A percentile compares a stretch with the other conserved stretches of the same genome.
These are phyloP conservation scores for Parnassius apollo DNA, from an alignment of 2,888 invertebrate genomes.

Conservation along the genomic window DNA sequence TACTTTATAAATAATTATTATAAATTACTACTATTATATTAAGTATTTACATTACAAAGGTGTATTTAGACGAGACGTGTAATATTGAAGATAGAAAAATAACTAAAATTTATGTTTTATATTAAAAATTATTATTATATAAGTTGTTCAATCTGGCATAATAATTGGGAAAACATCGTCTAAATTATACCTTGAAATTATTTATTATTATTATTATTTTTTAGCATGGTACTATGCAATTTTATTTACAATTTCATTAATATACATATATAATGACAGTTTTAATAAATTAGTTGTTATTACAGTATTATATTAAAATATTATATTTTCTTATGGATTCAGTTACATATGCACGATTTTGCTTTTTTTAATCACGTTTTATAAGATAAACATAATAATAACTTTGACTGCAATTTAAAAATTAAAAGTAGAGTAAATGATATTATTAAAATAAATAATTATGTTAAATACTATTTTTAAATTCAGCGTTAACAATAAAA, in stretches of 20 bases:
- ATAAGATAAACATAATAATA: background rate
- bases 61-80: slow-evolving; percentile 19
- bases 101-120: too few species aligned
- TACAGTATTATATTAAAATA: background rate
- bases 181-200: slow-evolving; percentile 19
- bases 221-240: slow-evolving; percentile 18
- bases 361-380: slow-evolving; percentile 18
- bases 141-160: background rate
- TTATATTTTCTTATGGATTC: slow-evolving; percentile 13
- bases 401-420: background rate
- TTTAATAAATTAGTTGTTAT: slow-evolving; percentile 7
- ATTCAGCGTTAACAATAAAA: background rate
- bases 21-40: slow-evolving; percentile 20
- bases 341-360: slow-evolving; percentile 16
- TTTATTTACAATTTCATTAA: slow-evolving; percentile 11
- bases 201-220: slow-evolving; percentile 11
- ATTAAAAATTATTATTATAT: background rate
- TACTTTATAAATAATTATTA: slow-evolving; percentile 41
- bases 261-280: slow-evolving; percentile 3
- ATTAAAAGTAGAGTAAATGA: background rate
- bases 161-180: slow-evolving; percentile 3
- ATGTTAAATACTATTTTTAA: too few species aligned
- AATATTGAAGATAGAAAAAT: background rate
- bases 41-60: slow-evolving; percentile 27
- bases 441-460: background rate